Base-by-base conservation (phyloP, 2,888 invertebrate genomes). In the Epinotia ramella region DNA sequence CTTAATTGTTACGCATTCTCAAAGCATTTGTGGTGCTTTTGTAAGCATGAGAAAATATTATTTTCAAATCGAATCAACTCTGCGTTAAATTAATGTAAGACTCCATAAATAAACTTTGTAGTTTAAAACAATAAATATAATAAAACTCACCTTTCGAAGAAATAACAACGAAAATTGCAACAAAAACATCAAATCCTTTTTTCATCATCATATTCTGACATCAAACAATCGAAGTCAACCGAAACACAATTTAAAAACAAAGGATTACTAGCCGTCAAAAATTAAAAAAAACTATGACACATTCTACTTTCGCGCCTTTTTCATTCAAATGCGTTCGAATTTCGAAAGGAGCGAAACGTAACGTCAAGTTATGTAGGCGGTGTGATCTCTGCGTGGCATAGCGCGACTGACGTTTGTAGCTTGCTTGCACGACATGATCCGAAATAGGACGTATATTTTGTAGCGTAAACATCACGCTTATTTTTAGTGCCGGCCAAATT, bases 241-340 rank as follows among this genome's bases (percentile, higher is more conserved):
- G 81, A 82, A 79, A 81, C 80, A 81, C 77, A 79, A 53, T 28
- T 70, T 57, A 11, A 66, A 70, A 71, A 70, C 70, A 71, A 71
- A 66, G 7, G 1, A 59, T 5, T 20, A 71, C 65, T 44, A 60
- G 76, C 62, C 44, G 57, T 65, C 62, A 33, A 20, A 66, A 67
- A 79, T 78, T 67, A 79, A 71, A 77, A 77, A 82, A 83, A 86
- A 84, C 81, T 81, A 77, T 84, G 83, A 83, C 87, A 88, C 86
- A 87, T 86, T 80, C 81, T 85, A 83, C 81, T 86, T 86, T 84
- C 86, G 78, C 86, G 87, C 86, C 83, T 83, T 84, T 81, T 84
- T 83, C 80, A 82, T 87, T 87, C 79, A 83, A 85, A 86, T 83
- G 77, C 79, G 84, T 83, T 85, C 79, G 77, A 81, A 83, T 84